phyloP scores from a whole-genome alignment of 1,140 invertebrate genomes.

The fruit fly (Drosophila melanogaster) region DNA sequence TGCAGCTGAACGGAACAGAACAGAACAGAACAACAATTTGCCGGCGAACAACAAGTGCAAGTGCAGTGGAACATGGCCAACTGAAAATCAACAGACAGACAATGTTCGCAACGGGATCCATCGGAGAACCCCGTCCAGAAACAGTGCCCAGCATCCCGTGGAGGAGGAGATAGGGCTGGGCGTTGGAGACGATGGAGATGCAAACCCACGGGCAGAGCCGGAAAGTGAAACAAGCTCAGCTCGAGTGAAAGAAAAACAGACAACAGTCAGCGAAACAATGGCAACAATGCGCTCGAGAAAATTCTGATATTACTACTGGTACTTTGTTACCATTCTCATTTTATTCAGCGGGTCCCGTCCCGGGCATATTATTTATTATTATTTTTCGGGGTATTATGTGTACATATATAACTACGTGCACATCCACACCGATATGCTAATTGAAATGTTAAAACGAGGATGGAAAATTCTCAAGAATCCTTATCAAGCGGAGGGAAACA shows the following conservation, averaged over 20 bases:
- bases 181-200: constrained; percentile 1
- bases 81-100: constrained; percentile 73
- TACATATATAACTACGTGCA: constrained; percentile 9
- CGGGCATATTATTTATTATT: constrained; percentile 55
- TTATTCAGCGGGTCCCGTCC: constrained; percentile 43
- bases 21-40: constrained; percentile 27
- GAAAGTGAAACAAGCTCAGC: constrained; percentile 74
- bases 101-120: constrained; percentile 50
- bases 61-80: constrained; percentile 59
- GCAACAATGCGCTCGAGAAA: constrained; percentile 73
- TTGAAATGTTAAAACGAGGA: constrained; percentile 53
- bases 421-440: constrained; percentile 52
- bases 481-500: constrained; percentile 21
- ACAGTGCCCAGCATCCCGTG: constrained; percentile 11
- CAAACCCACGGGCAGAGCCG: constrained; percentile 44
- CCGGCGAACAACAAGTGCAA: constrained; percentile 37
- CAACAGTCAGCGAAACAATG: constrained; percentile 74
- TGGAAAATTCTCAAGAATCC: constrained; percentile 35
- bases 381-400: constrained; percentile 23
- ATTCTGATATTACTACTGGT: constrained; percentile 61
- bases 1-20: not conserved
- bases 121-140: constrained; percentile 12
- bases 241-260: constrained; percentile 78
- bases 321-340: constrained; percentile 42
- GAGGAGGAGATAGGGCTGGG: constrained; percentile 2